Evolutionary conservation across 2,888 invertebrate species (phyloP), one percentile per base, ranked within the genome.

Genomic region (Philhelius pedissequus): DNA sequence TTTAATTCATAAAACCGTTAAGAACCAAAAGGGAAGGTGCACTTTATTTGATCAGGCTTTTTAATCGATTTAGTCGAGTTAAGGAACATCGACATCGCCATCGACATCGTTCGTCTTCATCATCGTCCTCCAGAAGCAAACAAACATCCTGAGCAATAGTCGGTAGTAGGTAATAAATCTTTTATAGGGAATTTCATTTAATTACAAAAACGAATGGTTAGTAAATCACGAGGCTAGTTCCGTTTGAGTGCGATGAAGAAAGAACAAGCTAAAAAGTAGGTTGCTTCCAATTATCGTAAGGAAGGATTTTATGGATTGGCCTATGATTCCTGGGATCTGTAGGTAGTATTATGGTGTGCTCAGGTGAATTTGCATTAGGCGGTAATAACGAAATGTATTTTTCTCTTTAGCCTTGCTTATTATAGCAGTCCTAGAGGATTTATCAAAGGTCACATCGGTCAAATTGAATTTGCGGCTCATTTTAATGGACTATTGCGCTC

Each of bases 351-450:
- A n/a, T 3, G 3, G 22, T 18, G 7, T 0, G 11, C 8, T 20
- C 56, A 69, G 73, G 48, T 74, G 66, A 79, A 84, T 84, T 84
- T 80, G 83, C 83, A 84, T 84, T 84, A 80, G 80, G 83, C 80
- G 83, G 80, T 70, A 70, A 84, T 74, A 75, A 80, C 58, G 66
- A 80, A 80, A 80, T 70, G 70, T 64, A 52, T 70, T 80, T 71
- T 80, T 71, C 54, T 27, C 27, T 35, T 56, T 38, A 43, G 30
- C 9, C 40, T 13, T 5, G 4, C 4, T n/a, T 32, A 25, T 11
- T 25, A 9, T 9, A 22, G 25, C 0, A 22, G 7, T 13, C 22
- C 2, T 45, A n/a, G 20, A 18, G 64, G 58, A 54, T 50, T 56
- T 69, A 50, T 54, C 58, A 84, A 71, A 75, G 83, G 79, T 80